Conservation (phyloP, 2,113 vertebrate genomes). For the Pollachius pollachius region DNA sequence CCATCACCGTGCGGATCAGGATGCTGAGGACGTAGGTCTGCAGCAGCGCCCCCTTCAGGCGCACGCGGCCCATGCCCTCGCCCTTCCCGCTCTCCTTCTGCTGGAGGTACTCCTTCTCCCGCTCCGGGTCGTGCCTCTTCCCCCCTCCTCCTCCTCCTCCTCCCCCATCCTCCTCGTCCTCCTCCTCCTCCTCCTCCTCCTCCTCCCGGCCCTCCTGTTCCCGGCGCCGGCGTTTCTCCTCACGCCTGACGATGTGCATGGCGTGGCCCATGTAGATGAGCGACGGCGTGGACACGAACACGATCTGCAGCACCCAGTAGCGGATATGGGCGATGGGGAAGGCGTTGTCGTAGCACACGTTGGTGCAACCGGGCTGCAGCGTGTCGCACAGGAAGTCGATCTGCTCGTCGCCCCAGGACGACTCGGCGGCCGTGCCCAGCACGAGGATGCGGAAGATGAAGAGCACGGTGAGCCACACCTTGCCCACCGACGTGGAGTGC, state of each 20-base stretch:
- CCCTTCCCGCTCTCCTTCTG: slow-evolving; percentile 71
- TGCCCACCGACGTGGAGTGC: slow-evolving; percentile 94
- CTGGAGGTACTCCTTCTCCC: slow-evolving; percentile 66
- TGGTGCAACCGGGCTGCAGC: slow-evolving; percentile 89
- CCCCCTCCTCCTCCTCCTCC: slow-evolving; percentile 66
- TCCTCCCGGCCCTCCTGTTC: slow-evolving; percentile 80
- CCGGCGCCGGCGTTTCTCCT: slow-evolving; percentile 81
- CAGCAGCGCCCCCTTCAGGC: slow-evolving; percentile 83
- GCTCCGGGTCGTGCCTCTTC: slow-evolving; percentile 45
- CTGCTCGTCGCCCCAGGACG: slow-evolving; percentile 96
- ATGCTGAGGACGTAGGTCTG: slow-evolving; percentile 93
- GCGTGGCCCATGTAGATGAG: slow-evolving; percentile 95
- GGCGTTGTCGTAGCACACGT: slow-evolving; percentile 93
- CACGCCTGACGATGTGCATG: slow-evolving; percentile 85
- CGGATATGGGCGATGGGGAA: slow-evolving; percentile 97
- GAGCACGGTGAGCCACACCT: slow-evolving; percentile 93
- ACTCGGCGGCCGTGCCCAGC: slow-evolving; percentile 91
- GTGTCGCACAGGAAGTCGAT: slow-evolving; percentile 94
- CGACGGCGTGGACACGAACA: slow-evolving; percentile 94
- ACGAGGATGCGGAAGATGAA: slow-evolving; percentile 99
- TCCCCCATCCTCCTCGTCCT: slow-evolving; percentile 26
- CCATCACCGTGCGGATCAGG: slow-evolving; percentile 88
- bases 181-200: slow-evolving; percentile 23
- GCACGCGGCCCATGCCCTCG: slow-evolving; percentile 73
- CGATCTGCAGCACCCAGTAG: slow-evolving; percentile 96